Evolutionary conservation across 2,113 vertebrate genomes (phyloP).

Genomic region (Cricetomys ansorgei): DNA sequence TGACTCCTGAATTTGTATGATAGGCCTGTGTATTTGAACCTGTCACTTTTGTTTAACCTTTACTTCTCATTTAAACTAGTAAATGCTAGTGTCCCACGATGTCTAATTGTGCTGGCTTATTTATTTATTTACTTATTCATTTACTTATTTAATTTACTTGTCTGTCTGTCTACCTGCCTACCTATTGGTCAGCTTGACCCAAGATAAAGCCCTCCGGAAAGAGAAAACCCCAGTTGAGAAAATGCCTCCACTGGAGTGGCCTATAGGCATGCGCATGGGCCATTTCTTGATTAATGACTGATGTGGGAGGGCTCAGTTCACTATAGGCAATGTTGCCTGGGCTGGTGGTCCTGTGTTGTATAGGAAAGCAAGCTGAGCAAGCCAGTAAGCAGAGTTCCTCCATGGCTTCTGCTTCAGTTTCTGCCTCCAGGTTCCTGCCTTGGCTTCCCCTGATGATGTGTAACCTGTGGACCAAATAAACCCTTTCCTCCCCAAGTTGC

Average conservation of each 20-base stretch:
- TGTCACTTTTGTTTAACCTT: background rate
- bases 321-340: background rate
- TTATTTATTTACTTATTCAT: no score
- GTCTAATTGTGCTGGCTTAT: background rate
- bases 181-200: background rate
- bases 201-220: background rate
- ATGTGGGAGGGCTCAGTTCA: background rate
- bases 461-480: background rate
- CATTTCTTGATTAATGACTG: background rate
- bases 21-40: slow-evolving; percentile 40
- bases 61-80: slow-evolving; percentile 48
- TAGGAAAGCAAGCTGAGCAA: background rate
- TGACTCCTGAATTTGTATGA: slow-evolving; percentile 45
- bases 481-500: background rate
- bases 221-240: background rate
- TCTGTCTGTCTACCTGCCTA: rapidly evolving
- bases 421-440: background rate
- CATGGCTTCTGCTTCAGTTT: background rate
- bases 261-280: background rate
- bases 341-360: background rate
- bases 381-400: background rate
- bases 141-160: no score
- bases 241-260: background rate
- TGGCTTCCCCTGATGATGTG: background rate
- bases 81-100: slow-evolving; percentile 1